phyloP scores from a whole-genome alignment of 2,888 invertebrate species.

The Chrysolina haemoptera region DNA sequence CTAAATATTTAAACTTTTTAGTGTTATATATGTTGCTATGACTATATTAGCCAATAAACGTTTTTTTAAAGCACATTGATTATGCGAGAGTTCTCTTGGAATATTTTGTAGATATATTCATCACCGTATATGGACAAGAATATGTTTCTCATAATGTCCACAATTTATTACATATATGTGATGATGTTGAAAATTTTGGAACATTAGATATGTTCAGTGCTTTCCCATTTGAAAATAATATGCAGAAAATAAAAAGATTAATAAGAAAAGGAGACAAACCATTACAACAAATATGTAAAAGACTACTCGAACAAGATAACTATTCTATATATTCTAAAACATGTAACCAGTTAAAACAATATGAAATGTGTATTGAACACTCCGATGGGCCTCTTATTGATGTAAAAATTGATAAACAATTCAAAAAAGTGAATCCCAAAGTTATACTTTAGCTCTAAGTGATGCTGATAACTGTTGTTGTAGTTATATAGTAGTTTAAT shows the following conservation, averaged over 20 bases:
- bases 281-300: constrained; percentile 14
- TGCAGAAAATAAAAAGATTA: constrained; percentile 24
- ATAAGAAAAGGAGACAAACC: too few species aligned
- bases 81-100: constrained; percentile 23
- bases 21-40: constrained; percentile 19
- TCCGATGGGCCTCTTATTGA: constrained; percentile 16
- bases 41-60: constrained; percentile 22
- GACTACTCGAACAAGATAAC: constrained; percentile 11
- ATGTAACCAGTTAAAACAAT: constrained; percentile 8
- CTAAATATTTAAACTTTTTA: constrained; percentile 24
- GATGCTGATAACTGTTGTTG: constrained; percentile 24
- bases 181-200: constrained; percentile 7
- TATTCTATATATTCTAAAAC: background rate
- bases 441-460: constrained; percentile 8
- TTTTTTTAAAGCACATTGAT: constrained; percentile 12
- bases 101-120: constrained; percentile 24
- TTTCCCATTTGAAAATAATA: too few species aligned
- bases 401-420: constrained; percentile 12
- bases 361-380: constrained; percentile 24
- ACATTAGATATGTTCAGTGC: too few species aligned
- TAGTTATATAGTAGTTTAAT: constrained; percentile 12
- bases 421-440: constrained; percentile 15
- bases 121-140: constrained; percentile 11
- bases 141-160: too few species aligned
- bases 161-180: too few species aligned